These are phyloP conservation scores for Gymnosoma rotundatum DNA, from an alignment of 2,888 invertebrate genomes.

Conservation along the genomic window DNA sequence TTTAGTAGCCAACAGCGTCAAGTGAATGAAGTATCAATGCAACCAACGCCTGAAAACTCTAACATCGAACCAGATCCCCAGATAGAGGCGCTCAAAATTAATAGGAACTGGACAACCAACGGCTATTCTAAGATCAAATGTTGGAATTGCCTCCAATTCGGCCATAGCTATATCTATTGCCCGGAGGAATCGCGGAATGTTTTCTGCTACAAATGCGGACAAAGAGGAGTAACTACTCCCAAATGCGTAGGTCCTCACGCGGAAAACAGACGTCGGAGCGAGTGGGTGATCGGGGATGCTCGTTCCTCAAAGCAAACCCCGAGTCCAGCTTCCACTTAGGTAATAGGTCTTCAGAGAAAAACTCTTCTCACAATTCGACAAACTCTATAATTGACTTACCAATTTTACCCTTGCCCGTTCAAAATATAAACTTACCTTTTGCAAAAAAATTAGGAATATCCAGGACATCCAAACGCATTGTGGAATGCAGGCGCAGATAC, in stretches of 20 bases:
- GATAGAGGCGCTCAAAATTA: too few species aligned
- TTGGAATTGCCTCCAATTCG: too few species aligned
- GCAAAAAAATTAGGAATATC: neutral
- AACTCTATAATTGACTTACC: neutral
- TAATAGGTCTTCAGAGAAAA: constrained; percentile 5
- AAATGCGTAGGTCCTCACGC: neutral
- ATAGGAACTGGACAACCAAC: neutral
- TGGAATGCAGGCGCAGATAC: neutral
- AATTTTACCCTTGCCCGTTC: neutral
- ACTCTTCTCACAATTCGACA: neutral
- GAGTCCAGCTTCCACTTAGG: neutral
- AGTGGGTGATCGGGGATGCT: neutral
- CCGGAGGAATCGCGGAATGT: constrained; percentile 4
- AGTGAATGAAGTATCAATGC: too few species aligned
- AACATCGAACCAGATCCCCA: too few species aligned
- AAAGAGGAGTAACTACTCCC: constrained; percentile 9
- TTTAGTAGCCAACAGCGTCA: too few species aligned
- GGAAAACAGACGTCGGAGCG: constrained; percentile 23
- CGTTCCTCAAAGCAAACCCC: constrained; percentile 18
- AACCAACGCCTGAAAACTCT: too few species aligned
- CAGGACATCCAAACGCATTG: neutral
- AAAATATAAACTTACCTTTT: neutral
- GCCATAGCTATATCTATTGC: neutral
- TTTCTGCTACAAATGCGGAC: constrained; percentile 40
- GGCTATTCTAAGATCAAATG: neutral